Percentiles rank a stretch among this genome's conserved stretches.
These are phyloP conservation scores for Muscina levida DNA, from an alignment of 2,888 invertebrate species.

Conservation along the genomic window DNA sequence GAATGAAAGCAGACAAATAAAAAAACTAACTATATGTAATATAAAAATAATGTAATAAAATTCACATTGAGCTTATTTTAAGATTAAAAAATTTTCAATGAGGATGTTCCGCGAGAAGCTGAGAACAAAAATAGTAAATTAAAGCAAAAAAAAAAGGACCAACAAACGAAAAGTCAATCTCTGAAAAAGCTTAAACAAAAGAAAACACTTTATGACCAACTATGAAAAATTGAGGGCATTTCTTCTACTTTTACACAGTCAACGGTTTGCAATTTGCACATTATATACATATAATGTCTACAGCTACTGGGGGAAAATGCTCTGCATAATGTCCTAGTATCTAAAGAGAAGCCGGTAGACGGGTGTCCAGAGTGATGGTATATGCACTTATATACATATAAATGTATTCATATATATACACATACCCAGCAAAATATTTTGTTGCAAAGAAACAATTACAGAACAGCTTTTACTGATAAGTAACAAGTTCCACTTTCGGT, in stretches of 20 bases:
- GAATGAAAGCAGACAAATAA: background rate
- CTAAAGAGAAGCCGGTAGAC: background rate
- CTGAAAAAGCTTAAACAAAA: constrained; percentile 2
- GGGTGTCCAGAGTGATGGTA: background rate
- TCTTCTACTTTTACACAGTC: background rate
- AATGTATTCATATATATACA: too few relatives aligned
- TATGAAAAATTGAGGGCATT: constrained; percentile 18
- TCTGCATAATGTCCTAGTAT: background rate
- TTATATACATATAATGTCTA: too few relatives aligned
- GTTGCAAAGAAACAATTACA: too few relatives aligned
- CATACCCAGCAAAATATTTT: too few relatives aligned
- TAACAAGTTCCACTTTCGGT: too few relatives aligned
- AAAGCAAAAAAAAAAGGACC: background rate
- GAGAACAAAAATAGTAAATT: background rate
- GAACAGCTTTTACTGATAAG: too few relatives aligned
- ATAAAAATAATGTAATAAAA: constrained; percentile 56
- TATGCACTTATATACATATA: too few relatives aligned
- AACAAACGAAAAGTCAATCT: constrained; percentile 22
- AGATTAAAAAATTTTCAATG: constrained; percentile 54
- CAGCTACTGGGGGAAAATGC: background rate
- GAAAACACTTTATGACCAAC: constrained; percentile 31
- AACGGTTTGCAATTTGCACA: background rate
- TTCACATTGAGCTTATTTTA: constrained; percentile 59
- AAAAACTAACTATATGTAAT: constrained; percentile 35
- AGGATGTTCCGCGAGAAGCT: background rate